Base-by-base conservation (phyloP, 2,797 vertebrate genomes). In the Rhynchonycteris naso region DNA sequence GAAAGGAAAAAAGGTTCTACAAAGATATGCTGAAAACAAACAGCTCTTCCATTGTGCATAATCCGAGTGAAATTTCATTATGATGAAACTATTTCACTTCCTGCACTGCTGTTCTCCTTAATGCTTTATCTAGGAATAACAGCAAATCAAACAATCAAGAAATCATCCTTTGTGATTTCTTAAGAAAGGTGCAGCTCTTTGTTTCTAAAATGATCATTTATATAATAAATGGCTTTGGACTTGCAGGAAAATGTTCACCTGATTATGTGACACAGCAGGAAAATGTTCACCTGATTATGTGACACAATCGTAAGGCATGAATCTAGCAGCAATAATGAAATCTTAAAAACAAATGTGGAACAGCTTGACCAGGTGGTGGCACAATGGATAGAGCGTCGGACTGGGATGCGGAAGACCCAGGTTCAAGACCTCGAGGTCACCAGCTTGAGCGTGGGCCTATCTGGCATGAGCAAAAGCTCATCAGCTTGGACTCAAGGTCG, bases 151-250 rank as follows among this genome's bases (percentile, higher is more conserved):
- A 72, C 75, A 71, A 91, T 88, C 54, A 52, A 85, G 76, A 93
- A 90, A 93, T 43, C 66, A 83, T 35, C 69, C 76, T 58, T 47
- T 82, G 18, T 94, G 59, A 26, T 90, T 93, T 94, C 78, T 59
- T 90, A 56, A 93, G 71, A 93, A 94, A 94, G 61, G 7, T 76
- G 3, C 15, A 96, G 78, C 74, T 76, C 52, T 79, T 85, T 74
- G 33, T 74, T 95, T 94, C 85, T 56, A 78, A 95, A 97, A 83
- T 30, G 63, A 30, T 89, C 43, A 47, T 56, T 91, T 93, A 83
- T 56, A 47, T 83, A 90, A 95, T 82, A 28, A 94, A 83, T 95
- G 76, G 78, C 93, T 93, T 96, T 79, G 68, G 19, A 68, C 47
- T 93, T 96, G 68, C 59, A 79, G 43, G 38, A 43, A 74, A 93